Conservation (phyloP, 2,888 invertebrate species). For the Ophion slaviceki region DNA sequence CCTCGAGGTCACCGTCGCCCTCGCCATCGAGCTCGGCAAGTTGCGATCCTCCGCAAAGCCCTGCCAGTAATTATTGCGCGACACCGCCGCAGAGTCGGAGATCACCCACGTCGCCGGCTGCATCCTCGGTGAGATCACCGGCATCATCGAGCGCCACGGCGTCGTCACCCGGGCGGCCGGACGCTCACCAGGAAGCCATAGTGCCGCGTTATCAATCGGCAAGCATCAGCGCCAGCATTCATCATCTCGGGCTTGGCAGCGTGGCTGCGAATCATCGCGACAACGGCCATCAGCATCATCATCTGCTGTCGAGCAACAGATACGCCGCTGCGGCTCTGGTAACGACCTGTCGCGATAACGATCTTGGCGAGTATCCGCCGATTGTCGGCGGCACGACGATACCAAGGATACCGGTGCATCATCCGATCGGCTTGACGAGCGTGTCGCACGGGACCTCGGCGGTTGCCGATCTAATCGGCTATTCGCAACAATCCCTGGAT, state of each 20-base stretch:
- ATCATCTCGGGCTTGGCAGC: slow-evolving; percentile 35
- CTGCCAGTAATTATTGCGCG: slow-evolving; percentile 72
- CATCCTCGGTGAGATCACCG: slow-evolving; percentile 80
- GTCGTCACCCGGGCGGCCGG: slow-evolving; percentile 80
- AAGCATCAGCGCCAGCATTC: slow-evolving; percentile 22
- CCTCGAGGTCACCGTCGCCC: slow-evolving; percentile 75
- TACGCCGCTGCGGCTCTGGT: slow-evolving; percentile 62
- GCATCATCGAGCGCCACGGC: slow-evolving; percentile 80
- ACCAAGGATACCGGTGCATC: slow-evolving; percentile 66
- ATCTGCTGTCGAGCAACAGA: slow-evolving; percentile 73
- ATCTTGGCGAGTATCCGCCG: slow-evolving; percentile 75
- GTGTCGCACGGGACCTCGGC: slow-evolving; percentile 48
- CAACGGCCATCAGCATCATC: slow-evolving; percentile 70
- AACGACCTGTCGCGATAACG: slow-evolving; percentile 69
- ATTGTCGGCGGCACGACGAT: slow-evolving; percentile 61
- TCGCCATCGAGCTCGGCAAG: slow-evolving; percentile 80
- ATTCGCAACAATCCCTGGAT: slow-evolving; percentile 71
- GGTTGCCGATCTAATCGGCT: slow-evolving; percentile 74
- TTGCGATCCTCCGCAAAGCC: slow-evolving; percentile 74
- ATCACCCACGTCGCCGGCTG: slow-evolving; percentile 79
- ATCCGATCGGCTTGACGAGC: slow-evolving; percentile 42
- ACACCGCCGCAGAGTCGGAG: slow-evolving; percentile 76
- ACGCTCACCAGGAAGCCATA: slow-evolving; percentile 74
- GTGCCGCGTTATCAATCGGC: slow-evolving; percentile 76
- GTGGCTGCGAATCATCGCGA: slow-evolving; percentile 54